Percentiles rank a stretch among this genome's conserved stretches.
Evolutionary conservation across 2,113 vertebrate genomes (phyloP).

Genomic region (Datnioides undecimradiatus): DNA sequence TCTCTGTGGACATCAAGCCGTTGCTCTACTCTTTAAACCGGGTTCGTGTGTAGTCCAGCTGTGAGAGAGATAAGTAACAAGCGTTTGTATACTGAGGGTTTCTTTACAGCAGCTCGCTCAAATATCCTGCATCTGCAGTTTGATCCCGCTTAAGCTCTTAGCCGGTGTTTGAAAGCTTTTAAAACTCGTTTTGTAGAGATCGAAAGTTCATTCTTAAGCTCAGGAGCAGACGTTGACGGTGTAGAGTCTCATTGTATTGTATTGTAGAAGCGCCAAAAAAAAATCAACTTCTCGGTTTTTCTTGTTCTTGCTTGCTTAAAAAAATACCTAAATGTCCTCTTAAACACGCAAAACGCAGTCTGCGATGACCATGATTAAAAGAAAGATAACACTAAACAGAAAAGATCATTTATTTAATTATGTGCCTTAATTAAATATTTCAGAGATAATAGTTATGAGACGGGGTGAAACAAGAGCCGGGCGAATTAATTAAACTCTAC

Average conservation of each 20-base stretch:
- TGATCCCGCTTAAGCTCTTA: no score
- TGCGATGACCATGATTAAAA: neutral
- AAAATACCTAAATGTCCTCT: neutral
- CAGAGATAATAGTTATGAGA: neutral
- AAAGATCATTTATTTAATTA: neutral
- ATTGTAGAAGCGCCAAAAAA: neutral
- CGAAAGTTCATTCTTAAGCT: no score
- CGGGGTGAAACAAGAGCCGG: neutral
- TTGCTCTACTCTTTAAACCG: neutral
- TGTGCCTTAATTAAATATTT: neutral
- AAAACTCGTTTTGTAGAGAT: neutral
- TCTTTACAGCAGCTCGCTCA: neutral
- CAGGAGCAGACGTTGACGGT: no score
- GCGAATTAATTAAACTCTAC: slow-evolving; percentile 21
- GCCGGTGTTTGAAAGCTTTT: no score
- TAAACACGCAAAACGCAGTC: neutral
- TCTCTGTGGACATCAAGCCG: neutral
- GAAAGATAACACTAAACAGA: neutral
- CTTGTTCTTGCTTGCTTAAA: neutral
- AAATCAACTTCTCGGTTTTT: neutral
- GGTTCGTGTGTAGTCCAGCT: neutral
- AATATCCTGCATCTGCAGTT: neutral
- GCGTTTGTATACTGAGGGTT: neutral
- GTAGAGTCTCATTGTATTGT: no score
- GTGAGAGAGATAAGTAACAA: no score